Evolutionary conservation across 2,888 invertebrate genomes (phyloP).

Genomic region (Synergus laeviventris): DNA sequence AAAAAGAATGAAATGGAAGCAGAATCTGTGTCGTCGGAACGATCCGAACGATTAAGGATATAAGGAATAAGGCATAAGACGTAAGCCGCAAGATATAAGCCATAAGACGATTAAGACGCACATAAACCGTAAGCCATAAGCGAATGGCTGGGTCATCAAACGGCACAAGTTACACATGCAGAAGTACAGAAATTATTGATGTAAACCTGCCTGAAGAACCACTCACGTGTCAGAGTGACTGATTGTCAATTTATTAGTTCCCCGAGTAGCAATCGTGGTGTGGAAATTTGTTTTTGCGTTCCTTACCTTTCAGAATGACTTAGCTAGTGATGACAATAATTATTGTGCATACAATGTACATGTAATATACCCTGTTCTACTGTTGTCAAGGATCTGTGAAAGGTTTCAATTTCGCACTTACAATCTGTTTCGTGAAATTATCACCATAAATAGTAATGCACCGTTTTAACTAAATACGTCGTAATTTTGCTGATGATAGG

Average conservation of each 20-base stretch:
- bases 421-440: conserved; percentile 34
- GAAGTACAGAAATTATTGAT: background rate
- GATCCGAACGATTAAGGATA: background rate
- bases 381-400: conserved; percentile 9
- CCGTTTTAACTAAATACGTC: conserved; percentile 33
- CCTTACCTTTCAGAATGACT: background rate
- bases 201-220: background rate
- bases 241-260: background rate
- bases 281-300: conserved; percentile 5
- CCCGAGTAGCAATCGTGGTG: background rate
- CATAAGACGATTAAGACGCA: too few relatives aligned
- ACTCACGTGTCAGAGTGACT: background rate
- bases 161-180: background rate
- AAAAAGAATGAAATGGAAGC: conserved; percentile 11
- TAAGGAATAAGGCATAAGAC: background rate
- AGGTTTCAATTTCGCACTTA: conserved; percentile 34
- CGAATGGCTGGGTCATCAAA: background rate
- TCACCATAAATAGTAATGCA: conserved; percentile 23
- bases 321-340: conserved; percentile 2
- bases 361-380: conserved; percentile 5
- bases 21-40: background rate
- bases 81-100: background rate
- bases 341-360: conserved; percentile 13
- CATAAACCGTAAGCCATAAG: background rate
- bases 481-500: conserved; percentile 30